phyloP scores from a whole-genome alignment of 2,888 invertebrate species.

The Ecliptopera silaceata region DNA sequence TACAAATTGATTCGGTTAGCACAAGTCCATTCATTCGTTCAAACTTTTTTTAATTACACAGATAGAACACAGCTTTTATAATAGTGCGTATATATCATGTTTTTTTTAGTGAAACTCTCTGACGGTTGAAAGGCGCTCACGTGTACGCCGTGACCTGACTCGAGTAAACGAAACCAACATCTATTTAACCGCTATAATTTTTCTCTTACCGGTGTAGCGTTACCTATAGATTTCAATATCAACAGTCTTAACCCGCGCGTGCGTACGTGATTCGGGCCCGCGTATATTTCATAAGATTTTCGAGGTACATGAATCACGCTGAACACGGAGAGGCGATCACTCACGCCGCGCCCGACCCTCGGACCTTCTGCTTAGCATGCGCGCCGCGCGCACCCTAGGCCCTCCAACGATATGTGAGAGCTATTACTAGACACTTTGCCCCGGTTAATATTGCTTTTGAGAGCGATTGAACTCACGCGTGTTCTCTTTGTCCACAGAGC shows the following conservation, averaged over 20 bases:
- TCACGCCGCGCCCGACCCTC: conserved; percentile 74
- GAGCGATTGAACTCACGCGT: conserved; percentile 53
- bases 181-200: conserved; percentile 42
- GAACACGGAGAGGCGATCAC: conserved; percentile 80
- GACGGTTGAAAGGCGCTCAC: conserved; percentile 1
- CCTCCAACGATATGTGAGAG: conserved; percentile 82
- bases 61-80: too few relatives aligned
- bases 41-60: background rate
- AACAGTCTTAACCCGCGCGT: conserved; percentile 79
- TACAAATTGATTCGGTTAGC: conserved; percentile 29
- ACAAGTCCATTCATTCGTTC: conserved; percentile 21
- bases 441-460: conserved; percentile 80
- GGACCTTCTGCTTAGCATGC: conserved; percentile 79
- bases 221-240: conserved; percentile 82
- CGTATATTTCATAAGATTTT: conserved; percentile 84
- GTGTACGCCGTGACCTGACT: conserved; percentile 16
- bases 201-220: conserved; percentile 62
- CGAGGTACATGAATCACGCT: conserved; percentile 83
- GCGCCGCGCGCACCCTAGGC: conserved; percentile 75
- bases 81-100: background rate
- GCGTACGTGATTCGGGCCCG: conserved; percentile 76
- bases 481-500: conserved; percentile 87
- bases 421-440: conserved; percentile 83
- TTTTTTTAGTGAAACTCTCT: background rate
- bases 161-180: conserved; percentile 37